These are phyloP conservation scores for Heteromurus nitidus DNA, from an alignment of 2,888 invertebrate genomes.

Conservation along the genomic window DNA sequence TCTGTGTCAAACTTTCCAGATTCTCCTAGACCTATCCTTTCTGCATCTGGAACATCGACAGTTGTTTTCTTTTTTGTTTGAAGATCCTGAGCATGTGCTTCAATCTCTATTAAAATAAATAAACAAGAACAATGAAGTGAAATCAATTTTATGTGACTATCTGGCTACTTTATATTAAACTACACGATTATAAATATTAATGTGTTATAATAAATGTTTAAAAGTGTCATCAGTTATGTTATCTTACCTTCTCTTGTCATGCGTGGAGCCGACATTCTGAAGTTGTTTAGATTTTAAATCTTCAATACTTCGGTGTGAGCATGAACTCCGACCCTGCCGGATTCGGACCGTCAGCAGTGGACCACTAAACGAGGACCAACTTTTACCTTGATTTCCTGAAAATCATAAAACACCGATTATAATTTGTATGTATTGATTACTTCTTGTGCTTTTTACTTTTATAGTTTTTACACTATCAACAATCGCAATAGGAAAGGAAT, in stretches of 20 bases:
- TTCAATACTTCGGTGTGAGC: background rate
- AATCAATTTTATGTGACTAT: background rate
- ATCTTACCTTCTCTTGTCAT: conserved; percentile 66
- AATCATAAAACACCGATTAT: no score
- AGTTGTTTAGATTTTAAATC: background rate
- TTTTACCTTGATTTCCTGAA: no score
- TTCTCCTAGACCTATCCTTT: conserved; percentile 89
- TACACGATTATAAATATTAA: background rate
- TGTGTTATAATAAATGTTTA: background rate
- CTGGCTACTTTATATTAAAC: background rate
- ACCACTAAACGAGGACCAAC: no score
- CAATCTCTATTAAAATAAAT: conserved; percentile 85
- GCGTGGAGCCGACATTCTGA: conserved; percentile 62
- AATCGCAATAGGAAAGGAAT: no score
- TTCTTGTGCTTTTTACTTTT: no score
- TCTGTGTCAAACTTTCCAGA: conserved; percentile 92
- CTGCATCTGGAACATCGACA: conserved; percentile 79
- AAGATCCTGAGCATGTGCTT: conserved; percentile 93
- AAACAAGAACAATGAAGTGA: conserved; percentile 34
- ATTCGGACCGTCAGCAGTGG: background rate
- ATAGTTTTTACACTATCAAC: no score
- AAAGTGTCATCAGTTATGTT: background rate
- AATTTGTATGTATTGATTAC: no score
- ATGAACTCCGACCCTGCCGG: background rate
- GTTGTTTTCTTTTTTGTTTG: conserved; percentile 87